These are phyloP conservation scores for Octopus sinensis DNA, from an alignment of 1,140 invertebrate species.

Conservation along the genomic window DNA sequence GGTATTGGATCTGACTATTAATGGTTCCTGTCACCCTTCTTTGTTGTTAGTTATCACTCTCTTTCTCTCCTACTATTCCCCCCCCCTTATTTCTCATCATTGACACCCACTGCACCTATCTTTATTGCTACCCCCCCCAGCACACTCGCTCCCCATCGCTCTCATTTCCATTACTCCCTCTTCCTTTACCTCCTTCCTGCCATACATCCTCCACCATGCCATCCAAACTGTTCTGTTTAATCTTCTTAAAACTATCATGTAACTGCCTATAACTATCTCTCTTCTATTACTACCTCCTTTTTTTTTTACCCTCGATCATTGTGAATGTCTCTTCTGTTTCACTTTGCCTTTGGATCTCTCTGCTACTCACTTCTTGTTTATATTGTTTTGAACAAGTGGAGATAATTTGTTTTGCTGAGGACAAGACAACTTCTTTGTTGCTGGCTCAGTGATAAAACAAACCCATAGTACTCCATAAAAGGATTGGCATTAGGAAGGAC, in stretches of 20 bases:
- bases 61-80: background rate
- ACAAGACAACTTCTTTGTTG: too few relatives aligned
- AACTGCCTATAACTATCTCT: background rate
- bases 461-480: too few relatives aligned
- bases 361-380: background rate
- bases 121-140: background rate
- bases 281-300: background rate
- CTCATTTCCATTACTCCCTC: background rate
- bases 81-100: background rate
- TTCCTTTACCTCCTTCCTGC: background rate
- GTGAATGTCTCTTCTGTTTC: too few relatives aligned
- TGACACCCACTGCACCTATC: background rate
- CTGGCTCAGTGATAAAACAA: too few relatives aligned
- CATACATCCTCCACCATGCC: background rate
- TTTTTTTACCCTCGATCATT: background rate
- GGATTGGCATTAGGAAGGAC: too few relatives aligned
- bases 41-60: background rate
- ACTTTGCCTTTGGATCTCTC: background rate
- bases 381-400: too few relatives aligned
- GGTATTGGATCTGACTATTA: too few relatives aligned
- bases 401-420: too few relatives aligned
- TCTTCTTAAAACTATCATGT: background rate
- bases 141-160: background rate
- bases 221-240: background rate
- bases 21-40: too few relatives aligned